Conservation (phyloP, 2,797 vertebrate genomes). For the Melopsittacus undulatus region DNA sequence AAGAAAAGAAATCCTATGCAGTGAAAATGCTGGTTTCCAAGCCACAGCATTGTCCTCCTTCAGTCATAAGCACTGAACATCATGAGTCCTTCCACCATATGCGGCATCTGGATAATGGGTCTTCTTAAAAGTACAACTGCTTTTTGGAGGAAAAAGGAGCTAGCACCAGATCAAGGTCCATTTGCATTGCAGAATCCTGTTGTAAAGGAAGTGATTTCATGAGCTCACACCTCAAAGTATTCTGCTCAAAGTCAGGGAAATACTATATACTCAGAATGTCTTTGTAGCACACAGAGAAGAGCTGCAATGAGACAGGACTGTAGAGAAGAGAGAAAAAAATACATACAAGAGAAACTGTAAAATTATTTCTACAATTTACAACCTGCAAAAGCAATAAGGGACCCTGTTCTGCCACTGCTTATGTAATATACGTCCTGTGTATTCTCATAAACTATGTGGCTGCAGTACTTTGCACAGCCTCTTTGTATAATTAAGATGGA, state of each 20-base stretch:
- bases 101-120: not conserved
- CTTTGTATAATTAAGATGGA: not conserved
- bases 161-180: rapidly evolving
- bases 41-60: not conserved
- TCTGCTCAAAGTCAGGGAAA: not conserved
- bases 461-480: not conserved
- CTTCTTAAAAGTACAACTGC: not conserved
- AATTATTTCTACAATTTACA: not conserved
- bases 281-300: not conserved
- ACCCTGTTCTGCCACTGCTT: not conserved
- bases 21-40: not conserved
- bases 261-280: not conserved
- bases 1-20: too few species aligned
- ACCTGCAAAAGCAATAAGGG: not conserved
- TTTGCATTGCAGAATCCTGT: not conserved
- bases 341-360: not conserved
- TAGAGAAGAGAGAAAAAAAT: not conserved
- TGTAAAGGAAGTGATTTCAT: not conserved
- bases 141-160: not conserved
- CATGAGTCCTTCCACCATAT: not conserved
- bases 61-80: not conserved
- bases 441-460: not conserved
- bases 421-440: not conserved
- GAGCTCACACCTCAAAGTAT: not conserved
- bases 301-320: not conserved